A percentile compares a stretch with the other conserved stretches of the same genome.
Conservation (phyloP, 1,140 invertebrate species). For the Artemia franciscana region DNA sequence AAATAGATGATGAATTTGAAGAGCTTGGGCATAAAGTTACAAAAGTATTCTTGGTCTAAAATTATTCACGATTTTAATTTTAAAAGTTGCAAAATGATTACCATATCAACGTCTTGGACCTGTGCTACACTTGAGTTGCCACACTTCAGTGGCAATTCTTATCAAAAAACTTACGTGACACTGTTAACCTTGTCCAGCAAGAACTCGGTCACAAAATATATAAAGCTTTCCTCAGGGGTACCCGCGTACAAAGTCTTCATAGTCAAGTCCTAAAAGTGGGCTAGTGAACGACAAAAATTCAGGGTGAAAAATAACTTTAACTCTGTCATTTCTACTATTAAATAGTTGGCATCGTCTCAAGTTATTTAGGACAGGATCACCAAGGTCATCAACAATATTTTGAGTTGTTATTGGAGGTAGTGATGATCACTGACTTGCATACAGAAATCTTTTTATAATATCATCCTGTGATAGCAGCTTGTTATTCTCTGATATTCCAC, state of each 20-base stretch:
- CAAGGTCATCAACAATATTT: slow-evolving; percentile 84
- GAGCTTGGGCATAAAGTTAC: too few relatives aligned
- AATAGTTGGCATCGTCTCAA: slow-evolving; percentile 83
- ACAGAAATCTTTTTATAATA: slow-evolving; percentile 88
- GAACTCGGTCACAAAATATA: too few relatives aligned
- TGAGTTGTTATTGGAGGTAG: slow-evolving; percentile 95
- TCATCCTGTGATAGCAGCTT: slow-evolving; percentile 78
- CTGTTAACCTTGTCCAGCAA: too few relatives aligned
- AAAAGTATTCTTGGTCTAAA: too few relatives aligned
- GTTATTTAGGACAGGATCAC: slow-evolving; percentile 64
- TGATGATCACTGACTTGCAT: slow-evolving; percentile 63
- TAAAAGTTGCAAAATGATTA: too few relatives aligned
- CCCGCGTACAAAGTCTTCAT: slow-evolving; percentile 96
- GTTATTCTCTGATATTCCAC: slow-evolving; percentile 55
- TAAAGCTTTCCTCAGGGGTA: too few relatives aligned
- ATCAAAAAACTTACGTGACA: too few relatives aligned
- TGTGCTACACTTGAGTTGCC: too few relatives aligned
- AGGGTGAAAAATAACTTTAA: slow-evolving; percentile 98
- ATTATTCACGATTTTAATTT: too few relatives aligned
- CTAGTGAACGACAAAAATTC: slow-evolving; percentile 96
- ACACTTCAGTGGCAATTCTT: too few relatives aligned
- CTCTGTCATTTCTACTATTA: slow-evolving; percentile 77
- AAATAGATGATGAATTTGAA: too few relatives aligned
- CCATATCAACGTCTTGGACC: too few relatives aligned
- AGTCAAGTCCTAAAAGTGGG: slow-evolving; percentile 90